Percentiles rank a stretch among this genome's conserved stretches.
phyloP scores from a whole-genome alignment of 2,888 invertebrate species.

The Cephus runcator region DNA sequence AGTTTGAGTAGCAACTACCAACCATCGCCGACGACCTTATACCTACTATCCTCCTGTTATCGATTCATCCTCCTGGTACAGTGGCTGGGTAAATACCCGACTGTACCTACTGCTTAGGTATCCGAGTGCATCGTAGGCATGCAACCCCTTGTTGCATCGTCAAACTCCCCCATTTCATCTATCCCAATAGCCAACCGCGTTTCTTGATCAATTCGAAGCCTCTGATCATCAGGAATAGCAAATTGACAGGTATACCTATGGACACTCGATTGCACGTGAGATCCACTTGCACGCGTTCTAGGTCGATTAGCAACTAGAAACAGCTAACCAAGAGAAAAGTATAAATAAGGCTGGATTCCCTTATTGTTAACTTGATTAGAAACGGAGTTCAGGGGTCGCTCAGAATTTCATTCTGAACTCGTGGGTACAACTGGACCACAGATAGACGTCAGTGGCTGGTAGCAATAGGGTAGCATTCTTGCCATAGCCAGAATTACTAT shows the following conservation, averaged over 20 bases:
- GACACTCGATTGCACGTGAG: background rate
- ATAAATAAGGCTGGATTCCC: background rate
- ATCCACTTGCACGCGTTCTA: background rate
- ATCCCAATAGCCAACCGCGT: background rate
- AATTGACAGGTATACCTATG: background rate
- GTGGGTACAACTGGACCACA: background rate
- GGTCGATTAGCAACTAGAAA: background rate
- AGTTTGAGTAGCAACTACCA: conserved; percentile 37
- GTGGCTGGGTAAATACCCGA: background rate
- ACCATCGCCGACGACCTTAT: conserved; percentile 27
- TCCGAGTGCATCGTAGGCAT: background rate
- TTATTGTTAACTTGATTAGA: background rate
- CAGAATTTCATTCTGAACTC: background rate
- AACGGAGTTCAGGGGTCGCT: background rate
- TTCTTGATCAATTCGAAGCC: background rate
- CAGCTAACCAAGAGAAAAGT: background rate
- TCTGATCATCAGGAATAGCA: background rate
- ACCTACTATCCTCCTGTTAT: conserved; percentile 20
- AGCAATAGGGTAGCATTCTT: background rate
- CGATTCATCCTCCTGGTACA: background rate
- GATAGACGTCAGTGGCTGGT: background rate
- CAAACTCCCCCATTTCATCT: background rate
- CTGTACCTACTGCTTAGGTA: background rate
- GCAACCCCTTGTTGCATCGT: background rate
- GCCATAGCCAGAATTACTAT: background rate